Base-by-base conservation (phyloP, 2,797 vertebrate genomes). In the Enteromius argenteus region DNA sequence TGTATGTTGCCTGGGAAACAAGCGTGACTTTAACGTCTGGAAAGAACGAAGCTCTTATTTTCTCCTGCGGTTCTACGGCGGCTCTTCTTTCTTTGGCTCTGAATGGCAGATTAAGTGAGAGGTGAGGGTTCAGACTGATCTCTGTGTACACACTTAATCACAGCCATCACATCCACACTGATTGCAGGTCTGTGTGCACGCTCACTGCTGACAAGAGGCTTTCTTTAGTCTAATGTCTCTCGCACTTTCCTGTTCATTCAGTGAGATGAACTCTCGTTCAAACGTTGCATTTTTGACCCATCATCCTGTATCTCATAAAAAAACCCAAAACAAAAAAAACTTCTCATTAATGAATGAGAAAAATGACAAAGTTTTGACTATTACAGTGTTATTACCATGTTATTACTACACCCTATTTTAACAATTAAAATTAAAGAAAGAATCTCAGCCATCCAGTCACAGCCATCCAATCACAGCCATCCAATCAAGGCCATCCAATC, bases 101-200 rank as follows among this genome's bases (percentile, higher is more conserved):
- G 10, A 37, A 79, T 51, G 3, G 39, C 13, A 74, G 66, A 67
- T 66, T 30, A 49, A 39, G 15, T 46, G 39, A 75, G 49, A 72
- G 15, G 14, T 66, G 64, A 71, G 53, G 19, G 49, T 49, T 76
- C 15, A 39, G n/a, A 23, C 27, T 71, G 76, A 79, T 39, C 42
- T 49, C 21, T 84, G 37, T 62, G 5, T 60, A 67, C 53, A n/a
- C 30, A 27, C 35, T 35, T 72, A 80, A 64, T 80, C 42, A 66
- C 64, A 13, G 13, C n/a, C 32, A 60, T 64, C 37, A 72, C 42
- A 79, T 77, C 58, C 49, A 5, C 80, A 89, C 79, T 89, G 90
- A 93, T 87, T 90, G 86, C 81, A 87, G 86, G 79, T 81, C 27
- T 23, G 86, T 89, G 87, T 87, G 82, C 89, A 84, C 88, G 76